These are phyloP conservation scores for Circaetus gallicus DNA, from an alignment of 2,113 vertebrate species.

Conservation along the genomic window DNA sequence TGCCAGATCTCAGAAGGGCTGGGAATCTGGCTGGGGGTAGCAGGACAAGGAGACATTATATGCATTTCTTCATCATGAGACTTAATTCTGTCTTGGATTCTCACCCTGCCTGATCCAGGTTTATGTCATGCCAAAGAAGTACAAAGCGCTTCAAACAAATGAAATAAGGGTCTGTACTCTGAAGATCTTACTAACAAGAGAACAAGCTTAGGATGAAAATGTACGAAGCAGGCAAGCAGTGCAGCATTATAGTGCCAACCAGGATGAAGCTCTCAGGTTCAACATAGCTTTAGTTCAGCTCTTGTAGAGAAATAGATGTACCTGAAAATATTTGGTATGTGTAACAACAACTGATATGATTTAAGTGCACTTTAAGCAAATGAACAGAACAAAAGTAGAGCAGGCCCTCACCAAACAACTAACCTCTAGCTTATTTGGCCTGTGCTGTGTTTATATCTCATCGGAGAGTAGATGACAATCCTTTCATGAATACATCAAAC, in stretches of 20 bases:
- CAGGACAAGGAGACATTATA: neutral
- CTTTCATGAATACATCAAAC: neutral
- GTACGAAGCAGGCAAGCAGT: neutral
- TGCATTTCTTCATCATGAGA: neutral
- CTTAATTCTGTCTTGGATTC: neutral
- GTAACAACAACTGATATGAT: neutral
- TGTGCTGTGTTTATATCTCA: neutral
- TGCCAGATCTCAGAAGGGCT: neutral
- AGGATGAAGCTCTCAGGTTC: neutral
- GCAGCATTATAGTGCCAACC: neutral
- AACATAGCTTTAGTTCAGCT: neutral
- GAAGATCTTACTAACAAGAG: neutral
- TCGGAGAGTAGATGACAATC: neutral
- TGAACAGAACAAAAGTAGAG: neutral
- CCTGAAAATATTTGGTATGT: neutral
- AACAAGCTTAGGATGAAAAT: neutral
- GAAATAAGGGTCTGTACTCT: neutral
- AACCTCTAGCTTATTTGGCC: neutral
- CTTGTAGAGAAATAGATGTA: neutral
- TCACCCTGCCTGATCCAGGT: neutral
- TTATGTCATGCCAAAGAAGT: neutral
- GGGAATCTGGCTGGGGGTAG: neutral
- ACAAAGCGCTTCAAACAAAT: neutral
- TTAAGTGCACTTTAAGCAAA: neutral
- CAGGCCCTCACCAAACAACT: neutral